Conservation (phyloP, 2,888 invertebrate species). For the Cosmia trapezina region DNA sequence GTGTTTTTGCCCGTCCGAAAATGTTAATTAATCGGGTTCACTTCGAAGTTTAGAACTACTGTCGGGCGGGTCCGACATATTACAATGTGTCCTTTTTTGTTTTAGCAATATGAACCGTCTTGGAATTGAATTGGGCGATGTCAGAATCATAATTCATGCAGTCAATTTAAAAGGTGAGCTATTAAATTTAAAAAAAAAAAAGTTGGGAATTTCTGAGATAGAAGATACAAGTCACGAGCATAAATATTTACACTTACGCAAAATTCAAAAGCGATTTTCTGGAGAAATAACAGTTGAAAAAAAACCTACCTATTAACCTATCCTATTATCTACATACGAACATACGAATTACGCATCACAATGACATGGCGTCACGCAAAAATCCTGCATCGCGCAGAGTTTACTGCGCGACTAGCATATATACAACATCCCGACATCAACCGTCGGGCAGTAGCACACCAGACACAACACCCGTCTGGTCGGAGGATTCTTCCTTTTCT, state of each 20-base stretch:
- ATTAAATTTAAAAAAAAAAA: background rate
- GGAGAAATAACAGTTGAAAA: background rate
- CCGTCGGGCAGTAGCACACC: no score
- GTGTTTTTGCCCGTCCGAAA: background rate
- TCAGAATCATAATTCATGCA: conserved; percentile 93
- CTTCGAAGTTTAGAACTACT: background rate
- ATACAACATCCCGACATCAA: no score
- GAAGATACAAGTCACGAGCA: background rate
- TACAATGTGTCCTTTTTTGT: conserved; percentile 63
- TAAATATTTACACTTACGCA: background rate
- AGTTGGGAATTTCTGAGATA: no score
- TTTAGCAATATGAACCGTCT: conserved; percentile 92
- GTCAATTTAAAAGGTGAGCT: conserved; percentile 92
- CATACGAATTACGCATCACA: no score
- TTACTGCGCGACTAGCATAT: no score
- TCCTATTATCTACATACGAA: no score
- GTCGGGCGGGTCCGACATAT: background rate
- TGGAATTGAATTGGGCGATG: conserved; percentile 94
- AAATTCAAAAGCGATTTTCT: background rate
- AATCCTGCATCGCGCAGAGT: no score
- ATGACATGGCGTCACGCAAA: no score
- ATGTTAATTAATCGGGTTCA: background rate
- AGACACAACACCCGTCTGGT: no score
- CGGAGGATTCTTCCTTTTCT: no score
- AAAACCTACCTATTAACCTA: no score